A percentile compares a stretch with the other conserved stretches of the same genome.
These are phyloP conservation scores for Habroteleia sp. DNA, from an alignment of 2,888 invertebrate genomes.

Conservation along the genomic window DNA sequence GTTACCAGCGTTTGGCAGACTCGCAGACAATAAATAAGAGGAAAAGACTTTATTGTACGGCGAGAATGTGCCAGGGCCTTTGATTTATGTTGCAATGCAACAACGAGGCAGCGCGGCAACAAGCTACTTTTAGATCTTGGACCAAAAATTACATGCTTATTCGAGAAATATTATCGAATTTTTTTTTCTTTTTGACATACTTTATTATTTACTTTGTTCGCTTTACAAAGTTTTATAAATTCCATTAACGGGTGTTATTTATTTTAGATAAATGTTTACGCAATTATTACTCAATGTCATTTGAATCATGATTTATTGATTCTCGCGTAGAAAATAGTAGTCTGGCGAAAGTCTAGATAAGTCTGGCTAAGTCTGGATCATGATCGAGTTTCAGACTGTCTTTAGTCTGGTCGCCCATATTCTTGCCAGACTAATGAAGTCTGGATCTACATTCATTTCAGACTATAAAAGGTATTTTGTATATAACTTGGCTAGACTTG, in stretches of 20 bases:
- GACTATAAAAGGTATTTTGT: no score
- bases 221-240: constrained; percentile 23
- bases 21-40: constrained; percentile 64
- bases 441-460: no score
- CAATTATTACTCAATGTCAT: constrained; percentile 35
- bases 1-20: constrained; percentile 63
- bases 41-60: constrained; percentile 64
- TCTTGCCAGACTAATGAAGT: no score
- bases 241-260: constrained; percentile 30
- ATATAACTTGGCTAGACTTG: no score
- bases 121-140: constrained; percentile 56
- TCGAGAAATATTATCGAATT: constrained; percentile 42
- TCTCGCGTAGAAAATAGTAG: no score
- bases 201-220: constrained; percentile 42
- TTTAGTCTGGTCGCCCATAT: no score
- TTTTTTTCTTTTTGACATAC: constrained; percentile 33
- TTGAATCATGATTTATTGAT: constrained; percentile 31
- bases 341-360: no score
- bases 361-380: no score
- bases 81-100: constrained; percentile 59
- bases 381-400: no score
- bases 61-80: constrained; percentile 60
- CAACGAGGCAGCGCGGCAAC: constrained; percentile 52
- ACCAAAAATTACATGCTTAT: constrained; percentile 58
- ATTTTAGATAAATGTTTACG: constrained; percentile 32